Conservation (phyloP, 2,797 vertebrate species). For the Danio choprae region DNA sequence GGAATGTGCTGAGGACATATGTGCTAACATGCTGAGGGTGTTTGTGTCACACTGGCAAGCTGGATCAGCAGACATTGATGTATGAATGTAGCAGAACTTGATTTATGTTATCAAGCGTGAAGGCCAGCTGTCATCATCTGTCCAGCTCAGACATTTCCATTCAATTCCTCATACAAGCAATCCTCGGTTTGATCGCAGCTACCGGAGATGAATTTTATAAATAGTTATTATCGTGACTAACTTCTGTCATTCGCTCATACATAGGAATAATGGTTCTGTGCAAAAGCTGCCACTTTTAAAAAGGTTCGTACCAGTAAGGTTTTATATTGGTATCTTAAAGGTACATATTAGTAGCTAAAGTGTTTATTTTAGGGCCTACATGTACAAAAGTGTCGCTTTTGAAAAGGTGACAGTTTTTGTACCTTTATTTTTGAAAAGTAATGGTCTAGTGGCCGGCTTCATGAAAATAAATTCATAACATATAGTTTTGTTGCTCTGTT, state of each 20-base stretch:
- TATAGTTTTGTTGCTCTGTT: neutral
- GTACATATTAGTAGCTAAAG: too few species aligned
- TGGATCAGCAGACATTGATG: slow-evolving; percentile 33
- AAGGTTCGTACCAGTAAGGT: too few species aligned
- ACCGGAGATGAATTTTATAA: neutral
- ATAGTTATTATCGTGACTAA: neutral
- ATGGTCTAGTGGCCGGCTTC: neutral
- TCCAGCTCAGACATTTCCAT: slow-evolving; percentile 22
- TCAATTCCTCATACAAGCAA: slow-evolving; percentile 30
- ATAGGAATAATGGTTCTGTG: too few species aligned
- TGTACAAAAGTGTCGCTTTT: too few species aligned
- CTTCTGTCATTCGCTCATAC: neutral
- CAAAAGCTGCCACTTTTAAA: too few species aligned
- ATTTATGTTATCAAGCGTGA: slow-evolving; percentile 34
- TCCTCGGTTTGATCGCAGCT: neutral
- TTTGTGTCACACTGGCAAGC: slow-evolving; percentile 14
- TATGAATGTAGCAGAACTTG: neutral
- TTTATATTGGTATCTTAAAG: too few species aligned
- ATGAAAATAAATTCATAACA: neutral
- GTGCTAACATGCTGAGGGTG: slow-evolving; percentile 32
- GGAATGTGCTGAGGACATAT: slow-evolving; percentile 37
- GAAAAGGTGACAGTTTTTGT: too few species aligned
- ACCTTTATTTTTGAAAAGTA: neutral
- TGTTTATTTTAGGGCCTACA: too few species aligned
- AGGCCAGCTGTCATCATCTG: slow-evolving; percentile 16